phyloP scores from a whole-genome alignment of 2,113 vertebrate species.

The Hyperopisus bebe region DNA sequence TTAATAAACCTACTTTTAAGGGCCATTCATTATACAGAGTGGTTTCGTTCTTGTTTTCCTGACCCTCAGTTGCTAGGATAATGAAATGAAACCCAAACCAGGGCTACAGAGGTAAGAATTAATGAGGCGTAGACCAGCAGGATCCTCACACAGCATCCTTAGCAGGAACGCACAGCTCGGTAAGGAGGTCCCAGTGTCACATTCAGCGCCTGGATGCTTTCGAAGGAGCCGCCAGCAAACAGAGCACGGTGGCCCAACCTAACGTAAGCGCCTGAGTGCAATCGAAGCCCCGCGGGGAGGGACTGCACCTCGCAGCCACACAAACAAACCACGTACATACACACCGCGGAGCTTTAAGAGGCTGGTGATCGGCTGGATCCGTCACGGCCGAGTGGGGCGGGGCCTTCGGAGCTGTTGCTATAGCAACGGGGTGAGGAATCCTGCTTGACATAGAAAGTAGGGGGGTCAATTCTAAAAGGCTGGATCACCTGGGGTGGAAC shows the following conservation, averaged over 20 bases:
- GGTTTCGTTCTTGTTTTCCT: neutral
- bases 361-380: neutral
- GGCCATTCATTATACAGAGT: neutral
- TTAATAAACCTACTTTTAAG: neutral
- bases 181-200: neutral
- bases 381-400: neutral
- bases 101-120: neutral
- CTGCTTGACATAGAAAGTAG: neutral
- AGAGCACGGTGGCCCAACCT: neutral
- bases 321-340: neutral
- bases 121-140: neutral
- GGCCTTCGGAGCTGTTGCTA: neutral
- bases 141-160: neutral
- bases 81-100: neutral
- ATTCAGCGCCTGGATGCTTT: neutral
- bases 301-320: neutral
- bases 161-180: neutral
- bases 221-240: neutral
- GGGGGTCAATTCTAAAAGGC: neutral
- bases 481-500: neutral
- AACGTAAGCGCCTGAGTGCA: neutral
- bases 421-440: neutral
- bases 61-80: too few species aligned
- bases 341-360: neutral
- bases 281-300: neutral